Evolutionary conservation across 2,888 invertebrate species (phyloP), one percentile per base, ranked within the genome.

Genomic region (Gortyna flavago): DNA sequence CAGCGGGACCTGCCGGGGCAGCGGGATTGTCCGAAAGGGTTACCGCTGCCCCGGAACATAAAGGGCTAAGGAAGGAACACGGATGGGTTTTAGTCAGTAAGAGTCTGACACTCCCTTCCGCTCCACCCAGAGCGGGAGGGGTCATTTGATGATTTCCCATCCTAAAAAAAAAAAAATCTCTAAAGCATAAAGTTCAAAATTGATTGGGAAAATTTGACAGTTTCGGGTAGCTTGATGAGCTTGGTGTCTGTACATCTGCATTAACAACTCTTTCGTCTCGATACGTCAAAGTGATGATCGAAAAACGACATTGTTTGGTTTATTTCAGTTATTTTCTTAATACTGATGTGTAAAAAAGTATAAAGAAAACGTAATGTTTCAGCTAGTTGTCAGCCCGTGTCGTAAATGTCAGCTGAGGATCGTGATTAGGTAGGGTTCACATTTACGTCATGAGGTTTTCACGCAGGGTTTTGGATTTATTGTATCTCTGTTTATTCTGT

Each of bases 401-500:
- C 66, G 69, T 70, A 82, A 85, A 85, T 59, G 57, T 85, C 72
- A 61, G 57, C 75, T 71, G 48, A 69, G 25, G 38, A 21, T 68
- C 25, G 38, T 48, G 61, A 80, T 81, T 81, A 72, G 72, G 72
- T 44, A 59, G 35, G 75, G 81, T 68, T 81, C 74, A 66, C 72
- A 68, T 84, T 79, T 80, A 62, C 51, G 72, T 80, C 72, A 84
- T 64, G n/a, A 61, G 69, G 65, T 69, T 83, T 61, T 62, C 44
- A 67, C 32, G 57, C 3, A 8, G 64, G 59, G 5, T 69, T 83
- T 64, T 57, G 41, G 71, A 80, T 80, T 83, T 69, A 68, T 68
- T 83, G 51, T 83, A 59, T 78, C 29, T 83, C 59, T 79, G 84
- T 84, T 80, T 80, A 83, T 79, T 69, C 68, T 59, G 35, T 25